These are phyloP conservation scores for Hippocampus abdominalis DNA, from an alignment of 2,113 vertebrate genomes.

Conservation along the genomic window DNA sequence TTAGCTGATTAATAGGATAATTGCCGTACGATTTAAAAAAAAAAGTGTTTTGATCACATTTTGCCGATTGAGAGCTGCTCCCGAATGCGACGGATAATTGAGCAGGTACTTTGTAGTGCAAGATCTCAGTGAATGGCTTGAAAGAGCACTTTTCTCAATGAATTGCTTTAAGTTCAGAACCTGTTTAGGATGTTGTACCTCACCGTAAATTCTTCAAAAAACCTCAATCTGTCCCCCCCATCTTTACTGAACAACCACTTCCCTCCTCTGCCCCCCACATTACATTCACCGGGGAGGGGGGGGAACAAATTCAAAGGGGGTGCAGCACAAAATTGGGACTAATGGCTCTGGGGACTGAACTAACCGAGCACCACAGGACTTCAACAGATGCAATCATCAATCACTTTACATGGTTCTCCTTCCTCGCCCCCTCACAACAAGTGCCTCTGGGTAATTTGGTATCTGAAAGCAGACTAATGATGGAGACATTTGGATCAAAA, in stretches of 20 bases:
- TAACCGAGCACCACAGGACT: constrained; percentile 60
- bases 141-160: constrained; percentile 21
- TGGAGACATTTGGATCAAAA: constrained; percentile 63
- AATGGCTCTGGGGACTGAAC: constrained; percentile 49
- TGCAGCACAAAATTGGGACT: constrained; percentile 25
- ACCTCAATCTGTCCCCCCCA: constrained; percentile 11
- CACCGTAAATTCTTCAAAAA: constrained; percentile 53
- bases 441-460: constrained; percentile 63
- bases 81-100: constrained; percentile 17
- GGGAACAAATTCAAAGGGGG: constrained; percentile 5
- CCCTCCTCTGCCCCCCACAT: constrained; percentile 9
- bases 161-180: constrained; percentile 29
- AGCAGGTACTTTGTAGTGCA: constrained; percentile 10
- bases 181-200: constrained; percentile 47
- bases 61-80: constrained; percentile 8
- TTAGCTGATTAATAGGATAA: background rate
- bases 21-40: background rate
- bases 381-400: constrained; percentile 55
- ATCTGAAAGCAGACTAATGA: constrained; percentile 71
- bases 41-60: background rate
- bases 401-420: constrained; percentile 49
- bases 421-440: constrained; percentile 54
- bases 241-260: background rate
- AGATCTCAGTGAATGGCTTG: constrained; percentile 27
- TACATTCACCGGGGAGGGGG: constrained; percentile 22